Conservation (phyloP, 1,140 invertebrate species). For the Bombus breviceps region DNA sequence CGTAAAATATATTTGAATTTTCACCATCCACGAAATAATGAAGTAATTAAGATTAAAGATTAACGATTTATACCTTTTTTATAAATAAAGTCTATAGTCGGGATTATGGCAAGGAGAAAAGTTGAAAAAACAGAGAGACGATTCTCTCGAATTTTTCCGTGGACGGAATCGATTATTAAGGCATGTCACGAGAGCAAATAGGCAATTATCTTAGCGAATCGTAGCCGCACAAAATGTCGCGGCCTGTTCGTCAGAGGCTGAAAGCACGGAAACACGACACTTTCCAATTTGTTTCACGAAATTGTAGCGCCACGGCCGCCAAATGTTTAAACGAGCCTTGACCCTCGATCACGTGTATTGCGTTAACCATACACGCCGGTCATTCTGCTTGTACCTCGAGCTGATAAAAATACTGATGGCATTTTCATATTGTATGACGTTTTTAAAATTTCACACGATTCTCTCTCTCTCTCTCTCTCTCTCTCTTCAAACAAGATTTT, state of each 20-base stretch:
- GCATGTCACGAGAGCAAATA: neutral
- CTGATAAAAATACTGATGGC: neutral
- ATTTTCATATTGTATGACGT: neutral
- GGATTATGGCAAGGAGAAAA: neutral
- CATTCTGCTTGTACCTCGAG: neutral
- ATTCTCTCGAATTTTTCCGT: neutral
- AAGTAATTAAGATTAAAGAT: too few relatives aligned
- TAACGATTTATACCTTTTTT: too few relatives aligned
- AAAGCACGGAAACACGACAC: neutral
- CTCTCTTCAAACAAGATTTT: neutral
- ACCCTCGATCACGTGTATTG: neutral
- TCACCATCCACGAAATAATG: neutral
- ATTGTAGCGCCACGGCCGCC: neutral
- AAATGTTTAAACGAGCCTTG: neutral
- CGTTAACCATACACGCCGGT: neutral
- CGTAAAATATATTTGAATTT: neutral
- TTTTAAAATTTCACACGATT: neutral
- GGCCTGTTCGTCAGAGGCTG: neutral
- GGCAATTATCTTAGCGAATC: neutral
- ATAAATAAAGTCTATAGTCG: neutral
- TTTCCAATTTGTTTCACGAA: conserved; percentile 2
- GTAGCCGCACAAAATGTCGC: neutral
- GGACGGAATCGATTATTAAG: neutral
- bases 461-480: neutral
- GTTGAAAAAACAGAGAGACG: neutral